phyloP scores from a whole-genome alignment of 1,140 invertebrate genomes.

The Babylonia areolata region DNA sequence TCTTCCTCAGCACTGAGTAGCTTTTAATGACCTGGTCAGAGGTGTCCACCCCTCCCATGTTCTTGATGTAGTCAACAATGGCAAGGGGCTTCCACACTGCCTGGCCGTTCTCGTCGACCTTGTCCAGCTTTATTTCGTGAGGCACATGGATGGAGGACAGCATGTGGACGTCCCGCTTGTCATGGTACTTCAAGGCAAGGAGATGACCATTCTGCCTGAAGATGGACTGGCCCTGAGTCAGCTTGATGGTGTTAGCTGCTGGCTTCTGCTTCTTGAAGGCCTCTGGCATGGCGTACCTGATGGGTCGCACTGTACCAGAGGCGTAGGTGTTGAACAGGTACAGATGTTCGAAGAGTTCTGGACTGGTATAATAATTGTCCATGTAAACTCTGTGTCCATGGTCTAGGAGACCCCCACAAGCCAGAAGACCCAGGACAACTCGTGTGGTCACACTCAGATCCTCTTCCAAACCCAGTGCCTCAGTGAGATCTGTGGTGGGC shows the following conservation, averaged over 20 bases:
- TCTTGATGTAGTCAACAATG: conserved; percentile 42
- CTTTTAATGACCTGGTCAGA: conserved; percentile 36
- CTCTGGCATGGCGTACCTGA: conserved; percentile 35
- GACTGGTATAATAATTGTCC: conserved; percentile 49
- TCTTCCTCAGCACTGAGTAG: conserved; percentile 20
- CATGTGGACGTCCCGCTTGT: conserved; percentile 42
- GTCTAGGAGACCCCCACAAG: conserved; percentile 42
- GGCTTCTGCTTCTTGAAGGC: no score
- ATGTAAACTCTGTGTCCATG: conserved; percentile 46
- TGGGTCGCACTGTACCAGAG: conserved; percentile 42
- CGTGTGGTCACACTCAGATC: no score
- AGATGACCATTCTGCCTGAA: conserved; percentile 21
- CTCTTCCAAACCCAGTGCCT: conserved; percentile 29
- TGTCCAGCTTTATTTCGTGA: conserved; percentile 21
- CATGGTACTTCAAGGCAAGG: conserved; percentile 28
- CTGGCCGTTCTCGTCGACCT: conserved; percentile 27
- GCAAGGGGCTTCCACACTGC: no score
- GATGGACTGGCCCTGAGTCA: conserved; percentile 23
- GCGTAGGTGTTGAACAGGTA: conserved; percentile 34
- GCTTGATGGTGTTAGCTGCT: conserved; percentile 27
- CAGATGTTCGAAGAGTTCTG: conserved; percentile 41
- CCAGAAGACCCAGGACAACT: conserved; percentile 38
- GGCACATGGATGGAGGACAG: conserved; percentile 41
- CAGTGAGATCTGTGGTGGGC: not conserved
- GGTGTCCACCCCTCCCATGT: conserved; percentile 45